Conservation (phyloP, 2,797 vertebrate species). For the Lithobates pipiens region DNA sequence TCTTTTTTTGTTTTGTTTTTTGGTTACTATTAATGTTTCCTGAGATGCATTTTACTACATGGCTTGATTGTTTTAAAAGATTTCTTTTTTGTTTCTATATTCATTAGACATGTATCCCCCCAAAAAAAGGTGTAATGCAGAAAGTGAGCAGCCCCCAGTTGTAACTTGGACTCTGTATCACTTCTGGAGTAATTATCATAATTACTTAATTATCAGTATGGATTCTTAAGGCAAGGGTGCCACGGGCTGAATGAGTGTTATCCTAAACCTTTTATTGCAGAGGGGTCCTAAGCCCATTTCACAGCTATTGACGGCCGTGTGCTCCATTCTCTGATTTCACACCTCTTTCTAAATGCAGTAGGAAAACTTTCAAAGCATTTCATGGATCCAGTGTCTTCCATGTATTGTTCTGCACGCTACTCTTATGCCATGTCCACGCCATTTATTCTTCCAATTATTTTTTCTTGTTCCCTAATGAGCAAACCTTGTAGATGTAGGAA, state of each 20-base stretch:
- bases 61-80: not conserved
- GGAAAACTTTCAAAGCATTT: not conserved
- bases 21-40: too few species aligned
- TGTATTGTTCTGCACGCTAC: not conserved
- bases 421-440: not conserved
- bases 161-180: not conserved
- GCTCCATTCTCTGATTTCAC: slow-evolving; percentile 32
- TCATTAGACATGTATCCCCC: too few species aligned
- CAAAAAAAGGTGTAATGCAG: not conserved
- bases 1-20: too few species aligned
- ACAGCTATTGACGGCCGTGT: slow-evolving; percentile 20
- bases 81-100: not conserved
- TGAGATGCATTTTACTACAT: not conserved
- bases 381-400: not conserved
- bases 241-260: slow-evolving; percentile 25
- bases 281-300: slow-evolving; percentile 39
- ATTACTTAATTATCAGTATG: slow-evolving; percentile 41
- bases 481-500: slow-evolving; percentile 3
- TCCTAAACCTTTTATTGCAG: slow-evolving; percentile 39
- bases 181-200: slow-evolving; percentile 31
- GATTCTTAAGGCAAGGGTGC: slow-evolving; percentile 1
- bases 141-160: not conserved
- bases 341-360: slow-evolving; percentile 25
- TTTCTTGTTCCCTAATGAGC: slow-evolving; percentile 10
- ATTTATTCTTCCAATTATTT: slow-evolving; percentile 19